A percentile compares a stretch with the other conserved stretches of the same genome.
Conservation (phyloP, 2,113 vertebrate species). For the Pangasianodon hypophthalmus region DNA sequence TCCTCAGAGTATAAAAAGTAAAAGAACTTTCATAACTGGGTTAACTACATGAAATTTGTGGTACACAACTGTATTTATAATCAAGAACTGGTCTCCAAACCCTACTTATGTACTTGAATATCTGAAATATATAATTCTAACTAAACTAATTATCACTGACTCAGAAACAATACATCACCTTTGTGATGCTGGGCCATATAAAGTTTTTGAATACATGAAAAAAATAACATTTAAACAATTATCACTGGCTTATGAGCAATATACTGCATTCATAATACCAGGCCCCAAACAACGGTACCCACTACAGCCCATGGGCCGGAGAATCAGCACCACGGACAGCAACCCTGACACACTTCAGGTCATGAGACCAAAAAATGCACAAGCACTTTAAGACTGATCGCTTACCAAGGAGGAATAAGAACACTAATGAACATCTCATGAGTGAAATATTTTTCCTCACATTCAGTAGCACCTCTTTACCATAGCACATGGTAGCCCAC, state of each 20-base stretch:
- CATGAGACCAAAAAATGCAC: background rate
- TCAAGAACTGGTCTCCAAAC: background rate
- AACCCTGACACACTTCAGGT: background rate
- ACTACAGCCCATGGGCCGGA: background rate
- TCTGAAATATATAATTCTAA: background rate
- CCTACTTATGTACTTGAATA: background rate
- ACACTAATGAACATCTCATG: background rate
- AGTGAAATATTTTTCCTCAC: background rate
- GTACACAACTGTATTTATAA: background rate
- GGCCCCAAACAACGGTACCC: too few relatives aligned
- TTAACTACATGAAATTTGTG: background rate
- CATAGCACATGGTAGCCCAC: background rate
- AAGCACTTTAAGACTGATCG: background rate
- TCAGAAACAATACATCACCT: background rate
- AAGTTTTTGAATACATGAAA: background rate
- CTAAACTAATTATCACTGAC: background rate
- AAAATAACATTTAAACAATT: background rate
- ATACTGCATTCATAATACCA: background rate
- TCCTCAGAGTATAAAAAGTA: background rate
- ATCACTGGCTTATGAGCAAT: background rate
- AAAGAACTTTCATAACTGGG: background rate
- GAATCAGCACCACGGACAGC: slow-evolving; percentile 4
- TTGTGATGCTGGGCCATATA: background rate
- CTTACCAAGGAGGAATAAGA: background rate
- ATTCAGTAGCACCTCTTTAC: background rate